Conservation (phyloP, 2,113 vertebrate species). For the Hemiscyllium ocellatum region DNA sequence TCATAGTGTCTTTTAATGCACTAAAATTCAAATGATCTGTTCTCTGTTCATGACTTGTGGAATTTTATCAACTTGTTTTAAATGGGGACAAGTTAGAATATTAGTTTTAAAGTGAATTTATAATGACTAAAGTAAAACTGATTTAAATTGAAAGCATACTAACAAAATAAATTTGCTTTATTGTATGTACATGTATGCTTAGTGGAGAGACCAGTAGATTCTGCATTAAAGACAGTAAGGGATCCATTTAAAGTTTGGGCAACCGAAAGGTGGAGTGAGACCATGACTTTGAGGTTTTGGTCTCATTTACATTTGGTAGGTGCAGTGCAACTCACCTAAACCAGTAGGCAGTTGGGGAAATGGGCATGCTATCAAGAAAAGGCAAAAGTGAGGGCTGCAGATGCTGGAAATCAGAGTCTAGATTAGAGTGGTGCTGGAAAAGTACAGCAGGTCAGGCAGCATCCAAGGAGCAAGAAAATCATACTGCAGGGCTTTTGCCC, state of each 20-base stretch:
- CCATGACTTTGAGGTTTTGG: neutral
- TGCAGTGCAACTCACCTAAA: neutral
- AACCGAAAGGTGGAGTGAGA: neutral
- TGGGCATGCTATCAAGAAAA: neutral
- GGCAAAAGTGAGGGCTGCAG: no score
- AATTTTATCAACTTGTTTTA: neutral
- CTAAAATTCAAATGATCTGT: no score
- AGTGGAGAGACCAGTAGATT: neutral
- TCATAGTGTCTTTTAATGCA: neutral
- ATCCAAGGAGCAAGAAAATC: no score
- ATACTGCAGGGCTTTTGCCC: no score
- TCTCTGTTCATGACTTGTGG: neutral
- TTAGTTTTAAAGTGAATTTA: neutral
- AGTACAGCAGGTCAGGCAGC: no score
- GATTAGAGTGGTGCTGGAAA: no score
- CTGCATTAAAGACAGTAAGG: neutral
- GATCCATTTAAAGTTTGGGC: neutral
- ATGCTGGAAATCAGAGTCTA: no score
- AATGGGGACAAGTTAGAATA: neutral
- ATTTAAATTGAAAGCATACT: neutral
- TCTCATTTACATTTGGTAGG: neutral
- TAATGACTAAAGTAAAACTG: neutral
- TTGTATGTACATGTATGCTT: neutral
- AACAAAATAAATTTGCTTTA: neutral
- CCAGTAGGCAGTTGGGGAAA: neutral